Evolutionary conservation across 2,888 invertebrate genomes (phyloP), one percentile per base, ranked within the genome.

Genomic region (Timandra comae): DNA sequence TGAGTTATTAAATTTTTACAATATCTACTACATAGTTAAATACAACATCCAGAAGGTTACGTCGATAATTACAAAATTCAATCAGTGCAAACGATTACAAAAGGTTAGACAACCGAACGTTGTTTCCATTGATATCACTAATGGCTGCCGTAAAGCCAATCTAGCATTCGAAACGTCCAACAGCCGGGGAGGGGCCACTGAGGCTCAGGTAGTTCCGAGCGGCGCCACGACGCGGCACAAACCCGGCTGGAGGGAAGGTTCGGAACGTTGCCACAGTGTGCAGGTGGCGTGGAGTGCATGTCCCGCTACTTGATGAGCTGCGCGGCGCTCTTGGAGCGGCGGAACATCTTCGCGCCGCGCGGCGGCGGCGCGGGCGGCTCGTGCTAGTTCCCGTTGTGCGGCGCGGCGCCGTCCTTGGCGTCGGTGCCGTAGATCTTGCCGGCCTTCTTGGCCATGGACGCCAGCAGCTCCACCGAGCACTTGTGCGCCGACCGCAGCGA

Each of bases 401-500:
- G n/a, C n/a, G n/a, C 29, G 49, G 45, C 29, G 51, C 84, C 55
- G 44, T 78, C 82, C 63, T 79, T 80, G 33, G 75, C 80, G 58
- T 84, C 84, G 2, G 98, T 97, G 56, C 99, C 99, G 86, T 99
- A 99, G 63, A 99, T 98, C 88, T 97, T 98, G 53, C 98, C 98
- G 21, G 98, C 99, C 84, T 99, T 99, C 74, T 94, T 94, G 43
- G 98, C 98, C 97, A 99, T 98, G 30, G 95, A 96, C 33, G 97
- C 96, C 39, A 99, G 89, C 59, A 99, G 90, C 76, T 99, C 98
- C 71, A 95, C 92, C 2, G 98, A 98, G 67, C 95, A 91, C 82
- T 97, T 97, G 88, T 98, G 98, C 20, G 99, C 98, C 12, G 96
- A 93, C 47, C 97, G 93, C 56, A 99, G 88, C 30, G 98, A 98